Percentiles rank a stretch among this genome's conserved stretches.
Evolutionary conservation across 2,797 vertebrate species (phyloP).

Genomic region (Macropus fuliginosus): DNA sequence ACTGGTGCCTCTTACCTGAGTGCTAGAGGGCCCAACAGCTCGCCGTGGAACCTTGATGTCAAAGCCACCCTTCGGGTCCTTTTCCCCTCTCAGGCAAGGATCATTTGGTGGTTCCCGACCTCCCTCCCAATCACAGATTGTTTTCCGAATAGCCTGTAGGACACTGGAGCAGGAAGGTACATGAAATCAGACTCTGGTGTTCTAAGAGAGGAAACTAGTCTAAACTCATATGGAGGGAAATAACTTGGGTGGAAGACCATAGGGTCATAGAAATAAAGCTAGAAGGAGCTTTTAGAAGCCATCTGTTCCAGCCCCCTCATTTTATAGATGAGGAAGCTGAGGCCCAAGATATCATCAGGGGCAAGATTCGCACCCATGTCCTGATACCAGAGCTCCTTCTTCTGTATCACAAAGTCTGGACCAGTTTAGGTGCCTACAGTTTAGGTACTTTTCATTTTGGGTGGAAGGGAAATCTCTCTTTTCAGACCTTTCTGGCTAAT

Average conservation of each 20-base stretch:
- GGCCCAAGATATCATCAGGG: too few species aligned
- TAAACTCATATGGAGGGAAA: constrained; percentile 15
- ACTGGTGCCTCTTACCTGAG: constrained; percentile 88
- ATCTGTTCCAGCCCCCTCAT: not conserved
- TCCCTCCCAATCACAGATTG: constrained; percentile 98
- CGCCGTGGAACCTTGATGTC: constrained; percentile 99
- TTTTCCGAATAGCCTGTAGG: constrained; percentile 98
- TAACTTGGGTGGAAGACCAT: not conserved
- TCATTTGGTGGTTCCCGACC: constrained; percentile 97
- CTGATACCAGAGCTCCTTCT: not conserved
- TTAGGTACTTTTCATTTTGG: not conserved
- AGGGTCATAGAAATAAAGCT: not conserved
- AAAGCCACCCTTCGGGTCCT: constrained; percentile 99
- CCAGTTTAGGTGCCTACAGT: not conserved
- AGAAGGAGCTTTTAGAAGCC: not conserved
- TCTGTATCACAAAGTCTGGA: not conserved
- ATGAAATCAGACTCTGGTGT: constrained; percentile 27
- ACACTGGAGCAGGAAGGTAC: constrained; percentile 86
- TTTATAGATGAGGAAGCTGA: not conserved
- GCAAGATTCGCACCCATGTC: too few species aligned
- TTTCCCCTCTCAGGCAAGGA: constrained; percentile 97
- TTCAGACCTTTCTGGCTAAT: not conserved
- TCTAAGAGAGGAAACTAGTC: not conserved
- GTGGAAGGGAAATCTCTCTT: not conserved
- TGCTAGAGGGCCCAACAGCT: constrained; percentile 98